A percentile compares a stretch with the other conserved stretches of the same genome.
phyloP scores from a whole-genome alignment of 2,888 invertebrate genomes.

The Spisula solida region DNA sequence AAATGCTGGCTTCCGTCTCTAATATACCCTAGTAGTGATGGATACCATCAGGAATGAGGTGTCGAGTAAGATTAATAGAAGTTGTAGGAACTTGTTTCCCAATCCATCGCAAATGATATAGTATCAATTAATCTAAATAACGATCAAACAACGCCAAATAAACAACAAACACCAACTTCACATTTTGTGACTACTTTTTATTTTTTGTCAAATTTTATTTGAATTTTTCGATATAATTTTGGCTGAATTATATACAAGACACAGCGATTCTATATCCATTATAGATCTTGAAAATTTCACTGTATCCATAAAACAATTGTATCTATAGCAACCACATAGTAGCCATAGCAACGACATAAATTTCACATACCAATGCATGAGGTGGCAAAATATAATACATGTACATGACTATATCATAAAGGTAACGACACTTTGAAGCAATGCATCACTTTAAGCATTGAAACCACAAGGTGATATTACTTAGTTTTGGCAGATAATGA shows the following conservation, averaged over 20 bases:
- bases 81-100: too few species aligned
- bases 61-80: too few species aligned
- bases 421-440: neutral
- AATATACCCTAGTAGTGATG: too few species aligned
- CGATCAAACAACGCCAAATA: neutral
- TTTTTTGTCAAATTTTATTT: conserved; percentile 54
- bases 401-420: conserved; percentile 11
- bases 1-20: too few species aligned
- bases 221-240: conserved; percentile 53
- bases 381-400: conserved; percentile 24
- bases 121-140: too few species aligned
- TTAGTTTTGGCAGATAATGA: neutral
- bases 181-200: conserved; percentile 46
- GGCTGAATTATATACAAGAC: conserved; percentile 51
- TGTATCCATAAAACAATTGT: conserved; percentile 37
- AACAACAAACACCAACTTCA: conserved; percentile 9
- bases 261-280: conserved; percentile 27
- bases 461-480: neutral
- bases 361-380: conserved; percentile 41
- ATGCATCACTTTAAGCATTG: neutral
- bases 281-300: conserved; percentile 40
- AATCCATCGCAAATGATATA: too few species aligned
- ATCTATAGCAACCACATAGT: conserved; percentile 29
- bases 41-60: too few species aligned
- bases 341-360: conserved; percentile 50